phyloP scores from a whole-genome alignment of 2,113 vertebrate genomes.

The Spea bombifrons region DNA sequence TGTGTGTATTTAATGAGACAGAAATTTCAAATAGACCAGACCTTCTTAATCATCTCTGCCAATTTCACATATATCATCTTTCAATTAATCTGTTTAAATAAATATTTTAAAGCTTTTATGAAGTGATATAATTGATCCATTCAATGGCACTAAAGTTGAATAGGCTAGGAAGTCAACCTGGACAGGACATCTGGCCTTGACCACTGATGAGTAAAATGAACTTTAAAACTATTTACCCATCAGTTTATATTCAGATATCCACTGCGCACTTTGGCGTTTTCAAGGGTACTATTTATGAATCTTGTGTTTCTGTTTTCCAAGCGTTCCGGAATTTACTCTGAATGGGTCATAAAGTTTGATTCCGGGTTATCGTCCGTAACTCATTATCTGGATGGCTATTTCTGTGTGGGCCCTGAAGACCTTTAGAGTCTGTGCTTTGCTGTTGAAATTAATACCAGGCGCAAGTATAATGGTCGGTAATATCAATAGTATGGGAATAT shows the following conservation, averaged over 20 bases:
- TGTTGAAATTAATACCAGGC: neutral
- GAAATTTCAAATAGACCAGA: too few relatives aligned
- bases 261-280: neutral
- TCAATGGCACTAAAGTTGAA: neutral
- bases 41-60: too few relatives aligned
- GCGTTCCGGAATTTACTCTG: neutral
- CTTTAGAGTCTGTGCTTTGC: neutral
- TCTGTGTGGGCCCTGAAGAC: neutral
- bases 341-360: neutral
- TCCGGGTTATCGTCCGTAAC: neutral
- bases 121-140: too few relatives aligned
- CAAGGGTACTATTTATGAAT: neutral
- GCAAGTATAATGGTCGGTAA: too few relatives aligned
- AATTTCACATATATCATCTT: too few relatives aligned
- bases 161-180: neutral
- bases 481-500: too few relatives aligned
- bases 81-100: too few relatives aligned
- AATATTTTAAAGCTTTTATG: too few relatives aligned
- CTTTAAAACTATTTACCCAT: neutral
- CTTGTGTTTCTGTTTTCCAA: neutral
- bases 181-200: neutral
- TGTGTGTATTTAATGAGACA: too few relatives aligned
- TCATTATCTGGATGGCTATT: neutral
- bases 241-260: neutral
- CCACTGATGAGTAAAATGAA: neutral